Conservation (phyloP, 2,797 vertebrate species). For the Gymnopithys bicolor region DNA sequence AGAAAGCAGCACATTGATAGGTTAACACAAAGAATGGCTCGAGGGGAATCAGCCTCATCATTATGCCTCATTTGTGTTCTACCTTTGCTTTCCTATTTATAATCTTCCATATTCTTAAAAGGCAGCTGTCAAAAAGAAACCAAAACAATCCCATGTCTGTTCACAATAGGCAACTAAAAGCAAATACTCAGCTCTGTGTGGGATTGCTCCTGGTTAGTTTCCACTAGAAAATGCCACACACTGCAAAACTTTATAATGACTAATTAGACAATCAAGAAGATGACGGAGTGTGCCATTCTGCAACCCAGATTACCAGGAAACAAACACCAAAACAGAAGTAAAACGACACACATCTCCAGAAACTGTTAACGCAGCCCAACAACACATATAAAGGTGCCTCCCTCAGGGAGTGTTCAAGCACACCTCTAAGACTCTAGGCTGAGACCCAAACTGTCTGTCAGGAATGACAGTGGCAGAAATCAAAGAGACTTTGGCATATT, state of each 20-base stretch:
- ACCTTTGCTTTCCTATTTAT: background rate
- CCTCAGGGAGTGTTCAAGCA: background rate
- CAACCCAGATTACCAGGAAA: background rate
- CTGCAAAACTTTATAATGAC: background rate
- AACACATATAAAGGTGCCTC: background rate
- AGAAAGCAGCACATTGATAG: background rate
- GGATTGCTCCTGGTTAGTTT: background rate
- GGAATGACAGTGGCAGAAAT: background rate
- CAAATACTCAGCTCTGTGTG: background rate
- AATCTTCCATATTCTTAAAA: background rate
- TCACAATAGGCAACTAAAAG: background rate
- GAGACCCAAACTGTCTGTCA: background rate
- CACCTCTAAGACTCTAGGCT: background rate
- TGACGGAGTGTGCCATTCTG: background rate
- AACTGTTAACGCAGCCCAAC: background rate
- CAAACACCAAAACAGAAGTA: background rate
- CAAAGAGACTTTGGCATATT: background rate
- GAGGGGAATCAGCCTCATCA: background rate
- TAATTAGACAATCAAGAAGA: background rate
- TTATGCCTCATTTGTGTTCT: background rate
- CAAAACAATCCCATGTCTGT: background rate
- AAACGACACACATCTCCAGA: background rate
- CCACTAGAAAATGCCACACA: background rate
- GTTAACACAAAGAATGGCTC: background rate
- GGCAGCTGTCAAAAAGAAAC: background rate